Evolutionary conservation across 2,113 vertebrate species (phyloP), one percentile per base, ranked within the genome.

Genomic region (Pteruthius melanotis): DNA sequence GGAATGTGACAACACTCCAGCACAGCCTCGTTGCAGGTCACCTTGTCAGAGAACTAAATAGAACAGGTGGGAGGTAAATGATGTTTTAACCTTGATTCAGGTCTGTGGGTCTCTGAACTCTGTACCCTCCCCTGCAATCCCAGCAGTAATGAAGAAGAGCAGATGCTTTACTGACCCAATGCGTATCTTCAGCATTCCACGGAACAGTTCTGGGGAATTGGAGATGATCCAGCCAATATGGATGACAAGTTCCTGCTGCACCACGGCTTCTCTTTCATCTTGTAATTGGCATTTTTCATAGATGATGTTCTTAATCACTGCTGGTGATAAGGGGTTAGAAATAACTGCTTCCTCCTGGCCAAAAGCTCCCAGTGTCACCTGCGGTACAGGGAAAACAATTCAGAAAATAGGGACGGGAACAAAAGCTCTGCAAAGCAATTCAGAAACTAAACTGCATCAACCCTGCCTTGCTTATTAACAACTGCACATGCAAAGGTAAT

Each of bases 171-270:
- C 98, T 83, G 87, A 99, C 99, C 99, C 99, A 45, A 99, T 98
- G 49, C 99, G 98, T 92, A 99, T 99, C 97, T 99, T 99, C 84
- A 99, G 98, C 99, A 99, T 99, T 82, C 99, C 99, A 15, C 98
- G 98, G 98, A 99, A 99, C 78, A 99, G 98, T 87, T 99, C 99
- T 1, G 99, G 99, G 92, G 97, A 99, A 92, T 99, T 99, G 80
- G 99, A 99, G 98, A 99, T 99, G 94, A 99, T 99, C 99, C 99
- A 99, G 90, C 99, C 99, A 61, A 99, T 98, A 30, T 99, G 99
- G 95, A 99, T 99, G 97, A 99, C 99, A 79, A 99, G 98, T 64
- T 99, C 99, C 94, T 99, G 99, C 96, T 99, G 99, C 68, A 99
- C 97, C 74, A 99, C 99, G 0, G 99, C 99, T 95, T 99, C 99